A percentile compares a stretch with the other conserved stretches of the same genome.
These are phyloP conservation scores for Drosophila sordidula DNA, from an alignment of 2,888 invertebrate genomes.

Conservation along the genomic window DNA sequence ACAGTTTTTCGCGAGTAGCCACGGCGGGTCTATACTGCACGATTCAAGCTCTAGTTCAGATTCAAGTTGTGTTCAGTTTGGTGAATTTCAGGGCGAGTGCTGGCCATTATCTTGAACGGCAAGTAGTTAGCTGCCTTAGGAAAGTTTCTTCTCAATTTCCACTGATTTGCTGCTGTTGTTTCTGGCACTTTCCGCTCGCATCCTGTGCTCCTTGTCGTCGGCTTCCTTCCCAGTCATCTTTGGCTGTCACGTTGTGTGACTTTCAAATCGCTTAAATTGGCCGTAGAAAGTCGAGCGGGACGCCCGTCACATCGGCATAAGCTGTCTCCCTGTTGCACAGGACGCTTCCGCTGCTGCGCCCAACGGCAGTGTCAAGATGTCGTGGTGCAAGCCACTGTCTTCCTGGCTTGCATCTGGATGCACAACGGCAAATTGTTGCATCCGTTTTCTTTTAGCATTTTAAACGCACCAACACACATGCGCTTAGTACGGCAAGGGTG, in stretches of 20 bases:
- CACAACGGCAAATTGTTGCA: slow-evolving; percentile 72
- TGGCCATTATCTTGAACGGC: neutral
- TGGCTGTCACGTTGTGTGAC: slow-evolving; percentile 42
- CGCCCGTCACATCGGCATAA: slow-evolving; percentile 25
- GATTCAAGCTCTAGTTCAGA: too few species aligned
- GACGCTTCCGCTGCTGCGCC: slow-evolving; percentile 33
- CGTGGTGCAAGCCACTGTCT: slow-evolving; percentile 28
- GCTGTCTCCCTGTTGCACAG: slow-evolving; percentile 36
- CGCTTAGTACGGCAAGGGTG: neutral
- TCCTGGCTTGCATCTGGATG: slow-evolving; percentile 53
- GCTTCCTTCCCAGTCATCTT: slow-evolving; percentile 2
- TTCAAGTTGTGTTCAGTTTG: too few species aligned
- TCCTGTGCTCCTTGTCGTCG: slow-evolving; percentile 1
- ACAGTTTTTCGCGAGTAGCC: too few species aligned
- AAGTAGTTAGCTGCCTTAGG: neutral
- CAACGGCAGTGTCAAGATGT: slow-evolving; percentile 38
- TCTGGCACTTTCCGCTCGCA: neutral
- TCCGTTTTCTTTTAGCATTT: slow-evolving; percentile 65
- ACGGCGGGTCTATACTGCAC: too few species aligned
- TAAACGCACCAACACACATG: slow-evolving; percentile 46
- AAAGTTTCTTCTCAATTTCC: neutral
- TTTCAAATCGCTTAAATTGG: slow-evolving; percentile 68
- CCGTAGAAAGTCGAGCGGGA: slow-evolving; percentile 43
- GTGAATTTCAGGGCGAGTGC: too few species aligned
- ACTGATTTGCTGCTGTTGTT: slow-evolving; percentile 3